Conservation (phyloP, 2,113 vertebrate genomes). For the Rostratula benghalensis region DNA sequence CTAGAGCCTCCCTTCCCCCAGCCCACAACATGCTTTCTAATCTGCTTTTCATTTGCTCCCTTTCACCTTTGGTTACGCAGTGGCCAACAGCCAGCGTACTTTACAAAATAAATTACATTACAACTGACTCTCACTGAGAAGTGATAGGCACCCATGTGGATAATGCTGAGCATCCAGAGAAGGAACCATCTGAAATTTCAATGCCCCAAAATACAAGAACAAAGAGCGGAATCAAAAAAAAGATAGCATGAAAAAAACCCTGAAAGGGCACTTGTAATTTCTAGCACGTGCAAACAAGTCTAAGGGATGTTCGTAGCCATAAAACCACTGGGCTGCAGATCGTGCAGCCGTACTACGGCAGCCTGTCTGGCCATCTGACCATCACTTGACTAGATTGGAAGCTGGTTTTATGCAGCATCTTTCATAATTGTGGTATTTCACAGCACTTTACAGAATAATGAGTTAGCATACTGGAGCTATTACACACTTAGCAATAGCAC, state of each 20-base stretch:
- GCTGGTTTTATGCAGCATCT: conserved; percentile 23
- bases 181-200: conserved; percentile 1
- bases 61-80: conserved; percentile 47
- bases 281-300: neutral
- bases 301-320: neutral
- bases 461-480: conserved; percentile 35
- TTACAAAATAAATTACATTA: neutral
- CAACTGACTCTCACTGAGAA: neutral
- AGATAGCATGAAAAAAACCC: neutral
- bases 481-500: neutral
- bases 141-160: neutral
- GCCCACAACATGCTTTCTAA: neutral
- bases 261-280: neutral
- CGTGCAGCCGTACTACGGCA: neutral
- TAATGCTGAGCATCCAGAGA: neutral
- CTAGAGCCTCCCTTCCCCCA: neutral
- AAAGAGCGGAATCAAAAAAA: neutral
- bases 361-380: neutral
- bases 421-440: neutral
- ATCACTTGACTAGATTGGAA: neutral
- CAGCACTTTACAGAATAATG: conserved; percentile 46
- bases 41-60: conserved; percentile 24
- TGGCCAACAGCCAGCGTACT: neutral
- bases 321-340: conserved; percentile 44
- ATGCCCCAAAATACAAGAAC: neutral